Base-by-base conservation (phyloP, 2,113 vertebrate genomes). In the Rhinolophus ferrumequinum region DNA sequence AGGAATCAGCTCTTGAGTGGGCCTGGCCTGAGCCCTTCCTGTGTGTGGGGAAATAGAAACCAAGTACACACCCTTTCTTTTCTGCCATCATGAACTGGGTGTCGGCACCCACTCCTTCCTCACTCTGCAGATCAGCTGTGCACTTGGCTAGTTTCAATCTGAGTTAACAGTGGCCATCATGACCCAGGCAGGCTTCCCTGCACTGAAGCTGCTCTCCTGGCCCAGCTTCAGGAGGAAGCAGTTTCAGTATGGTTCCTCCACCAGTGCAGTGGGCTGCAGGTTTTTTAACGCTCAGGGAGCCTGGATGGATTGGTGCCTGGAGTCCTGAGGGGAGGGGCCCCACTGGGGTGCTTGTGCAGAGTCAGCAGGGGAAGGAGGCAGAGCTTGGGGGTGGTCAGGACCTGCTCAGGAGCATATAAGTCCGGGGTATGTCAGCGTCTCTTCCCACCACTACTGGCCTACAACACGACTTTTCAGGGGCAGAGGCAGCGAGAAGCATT, bases 41-140 rank as follows among this genome's bases (percentile, higher is more conserved):
- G 14, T 52, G 14, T 84, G 1, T 38, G 94, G 82, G 90, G 77
- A 95, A 88, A 91, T 50, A 28, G 90, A 97, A 97, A 96, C 82
- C 21, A 69, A 70, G 44, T 44, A 52, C 26, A 18, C 8, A 12
- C 15, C 30, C 14, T 66, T 84, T 75, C 67, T 80, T 89, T 62
- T 80, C 35, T 41, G 10, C 56, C 22, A 58, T 50, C 2, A 13
- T 5, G 47, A 58, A 28, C 24, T 41, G 47, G 18, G 33, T 13
- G 4, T 16, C 52, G 72, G 21, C 56, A 50, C 47, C 21, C 7
- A 15, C 18, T 41, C 16, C 30, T 52, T 33, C 38, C 24, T 38
- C 58, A 9, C 35, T 24, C 30, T 47, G n/a, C 12, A n/a, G 38
- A 52, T 6, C 7, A 5, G n/a, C 44, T 28, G 12, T n/a, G 67